Base-by-base conservation (phyloP, 2,888 invertebrate genomes). In the Pterobdella sp. region DNA sequence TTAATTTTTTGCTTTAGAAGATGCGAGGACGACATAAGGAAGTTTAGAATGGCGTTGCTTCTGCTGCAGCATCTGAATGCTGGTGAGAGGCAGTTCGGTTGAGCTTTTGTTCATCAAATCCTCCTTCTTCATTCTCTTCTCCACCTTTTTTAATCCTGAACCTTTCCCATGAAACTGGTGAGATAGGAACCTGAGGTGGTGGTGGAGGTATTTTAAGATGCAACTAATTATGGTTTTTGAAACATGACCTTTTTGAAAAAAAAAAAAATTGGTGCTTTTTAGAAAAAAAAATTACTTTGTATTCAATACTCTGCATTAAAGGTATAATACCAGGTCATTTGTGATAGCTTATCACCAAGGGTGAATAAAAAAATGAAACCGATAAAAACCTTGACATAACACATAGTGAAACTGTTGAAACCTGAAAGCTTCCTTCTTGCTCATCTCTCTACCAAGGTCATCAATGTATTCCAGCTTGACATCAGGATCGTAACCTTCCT, bases 151-250 rank as follows among this genome's bases (percentile, higher is more conserved):
- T 85, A 98, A 98, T 72, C 98, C 97, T 31, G 97, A 95, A 1
- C 95, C 95, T 86, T 98, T 97, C 72, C 98, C 98, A 86, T 98
- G 98, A 86, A 98, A 98, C 86, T 96, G 94, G 85, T 96, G 97
- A 34, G 94, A 94, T 72, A 97, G 87, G 86, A 94, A 93, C 60
- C 60, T 56, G 66, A 3, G 60, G 7, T 4, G 60, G 60, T 4
- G 60, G 60, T 4, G 60, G 4, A 22, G 18, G 60, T 56, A 29
- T 66, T 14, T 4, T 14, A 34, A 14, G 35, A 22, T 35, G 32
- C 14, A 10, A 31, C 22, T 66, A 26, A 3, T 22, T 7, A 14
- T 56, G 60, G 49, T 42, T 7, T n/a, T n/a, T n/a, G n/a, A n/a
- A n/a, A n/a, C n/a, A n/a, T n/a, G n/a, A n/a, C n/a, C n/a, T n/a